Evolutionary conservation across 1,140 invertebrate genomes (phyloP).

Genomic region (Cyclargus thomasi): DNA sequence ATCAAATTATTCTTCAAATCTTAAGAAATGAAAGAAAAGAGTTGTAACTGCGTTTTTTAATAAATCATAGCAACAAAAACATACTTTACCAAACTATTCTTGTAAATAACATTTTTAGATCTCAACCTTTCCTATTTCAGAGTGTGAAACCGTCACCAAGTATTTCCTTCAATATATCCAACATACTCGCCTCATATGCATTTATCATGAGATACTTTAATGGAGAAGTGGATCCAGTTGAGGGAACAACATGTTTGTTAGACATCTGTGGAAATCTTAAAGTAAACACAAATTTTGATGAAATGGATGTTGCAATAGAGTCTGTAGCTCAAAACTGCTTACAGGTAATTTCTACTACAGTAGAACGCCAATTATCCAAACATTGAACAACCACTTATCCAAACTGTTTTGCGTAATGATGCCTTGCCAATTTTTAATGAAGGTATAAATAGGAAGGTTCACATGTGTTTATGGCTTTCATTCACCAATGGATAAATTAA

Average conservation of each 20-base stretch:
- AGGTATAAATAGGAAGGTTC: no score
- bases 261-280: slow-evolving; percentile 78
- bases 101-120: neutral
- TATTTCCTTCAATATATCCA: slow-evolving; percentile 82
- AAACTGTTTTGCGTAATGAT: no score
- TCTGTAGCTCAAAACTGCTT: slow-evolving; percentile 77
- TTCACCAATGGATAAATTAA: no score
- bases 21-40: no score
- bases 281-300: slow-evolving; percentile 78
- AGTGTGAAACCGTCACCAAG: slow-evolving; percentile 77
- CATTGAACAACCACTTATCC: no score
- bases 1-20: no score
- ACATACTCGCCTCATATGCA: slow-evolving; percentile 81
- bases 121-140: slow-evolving; percentile 63
- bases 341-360: slow-evolving; percentile 57
- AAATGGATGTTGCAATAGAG: slow-evolving; percentile 76
- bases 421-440: no score
- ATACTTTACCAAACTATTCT: no score
- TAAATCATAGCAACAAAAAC: no score
- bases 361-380: no score
- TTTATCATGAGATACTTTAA: slow-evolving; percentile 81
- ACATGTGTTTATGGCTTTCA: no score
- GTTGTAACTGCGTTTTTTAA: no score
- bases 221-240: slow-evolving; percentile 79
- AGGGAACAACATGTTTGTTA: slow-evolving; percentile 76